Base-by-base conservation (phyloP, 2,113 vertebrate species). In the Etia nguti region DNA sequence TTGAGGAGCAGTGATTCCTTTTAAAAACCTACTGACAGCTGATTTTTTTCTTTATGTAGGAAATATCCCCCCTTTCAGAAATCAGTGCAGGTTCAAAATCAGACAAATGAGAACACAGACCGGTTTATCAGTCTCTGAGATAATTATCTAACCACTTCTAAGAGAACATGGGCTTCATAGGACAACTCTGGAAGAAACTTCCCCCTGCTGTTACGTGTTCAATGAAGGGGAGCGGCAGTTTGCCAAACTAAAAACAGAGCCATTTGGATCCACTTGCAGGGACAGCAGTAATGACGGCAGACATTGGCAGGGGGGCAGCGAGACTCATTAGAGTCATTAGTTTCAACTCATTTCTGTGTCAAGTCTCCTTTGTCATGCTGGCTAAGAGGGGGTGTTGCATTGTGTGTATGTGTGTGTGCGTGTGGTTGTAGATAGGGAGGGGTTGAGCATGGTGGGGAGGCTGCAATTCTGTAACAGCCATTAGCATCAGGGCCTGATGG, bases 291-390 rank as follows among this genome's bases (percentile, higher is more conserved):
- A 94, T 91, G 91, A 91, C 24, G 43, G 75, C 79, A 90, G 81
- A 59, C 82, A 48, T 82, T 92, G 90, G 90, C 88, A 90, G 88
- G 90, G 90, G 91, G 89, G 92, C 91, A 84, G 59, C 24, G 15
- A 84, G 86, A 87, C 87, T 93, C 91, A 90, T 92, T 92, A 92
- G 81, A 89, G 86, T 93, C 92, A 95, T 95, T 95, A 93, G 90
- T 92, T 93, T 93, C 84, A 91, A 86, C 90, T 95, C 85, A 92
- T 95, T 94, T 91, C 89, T 92, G 83, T 92, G 91, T 94, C 93
- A 92, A 88, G 83, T 88, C 90, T 87, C 89, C 84, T 87, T 88
- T 87, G 80, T 87, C 77, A 89, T 89, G 82, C 82, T 84, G 85
- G 75, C 79, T 88, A 83, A 90, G 57, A 65, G 50, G 48, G 56